phyloP scores from a whole-genome alignment of 2,888 invertebrate species.

The Amphipyra berbera region DNA sequence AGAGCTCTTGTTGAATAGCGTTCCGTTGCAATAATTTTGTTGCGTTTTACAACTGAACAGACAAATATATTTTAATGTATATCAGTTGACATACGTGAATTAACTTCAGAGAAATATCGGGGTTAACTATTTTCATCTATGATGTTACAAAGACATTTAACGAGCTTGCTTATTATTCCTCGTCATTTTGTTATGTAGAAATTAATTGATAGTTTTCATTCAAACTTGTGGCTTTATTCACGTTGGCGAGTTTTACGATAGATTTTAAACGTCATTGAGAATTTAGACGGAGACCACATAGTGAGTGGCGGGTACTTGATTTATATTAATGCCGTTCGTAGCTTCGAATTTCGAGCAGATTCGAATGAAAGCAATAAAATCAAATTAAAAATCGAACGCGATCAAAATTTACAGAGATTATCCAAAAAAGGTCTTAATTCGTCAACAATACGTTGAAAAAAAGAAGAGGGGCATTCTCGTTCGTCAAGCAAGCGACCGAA shows the following conservation, averaged over 20 bases:
- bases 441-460: conserved; percentile 58
- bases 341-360: no score
- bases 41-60: conserved; percentile 58
- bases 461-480: conserved; percentile 66
- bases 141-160: conserved; percentile 42
- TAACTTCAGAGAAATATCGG: conserved; percentile 49
- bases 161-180: conserved; percentile 31
- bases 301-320: background rate
- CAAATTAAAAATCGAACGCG: conserved; percentile 30
- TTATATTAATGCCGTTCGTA: no score
- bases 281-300: background rate
- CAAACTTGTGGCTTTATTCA: conserved; percentile 20
- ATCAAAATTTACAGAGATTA: conserved; percentile 29
- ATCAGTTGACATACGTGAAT: conserved; percentile 57
- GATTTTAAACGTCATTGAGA: conserved; percentile 4
- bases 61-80: conserved; percentile 59
- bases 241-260: conserved; percentile 2
- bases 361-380: background rate
- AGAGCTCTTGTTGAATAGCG: conserved; percentile 66
- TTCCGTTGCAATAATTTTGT: conserved; percentile 64
- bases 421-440: conserved; percentile 58
- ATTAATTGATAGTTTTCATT: conserved; percentile 44
- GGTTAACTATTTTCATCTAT: conserved; percentile 58
- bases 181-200: conserved; percentile 22
- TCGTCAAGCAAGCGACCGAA: conserved; percentile 66